A percentile compares a stretch with the other conserved stretches of the same genome.
These are phyloP conservation scores for Cairina moschata DNA, from an alignment of 2,113 vertebrate species.

Conservation along the genomic window DNA sequence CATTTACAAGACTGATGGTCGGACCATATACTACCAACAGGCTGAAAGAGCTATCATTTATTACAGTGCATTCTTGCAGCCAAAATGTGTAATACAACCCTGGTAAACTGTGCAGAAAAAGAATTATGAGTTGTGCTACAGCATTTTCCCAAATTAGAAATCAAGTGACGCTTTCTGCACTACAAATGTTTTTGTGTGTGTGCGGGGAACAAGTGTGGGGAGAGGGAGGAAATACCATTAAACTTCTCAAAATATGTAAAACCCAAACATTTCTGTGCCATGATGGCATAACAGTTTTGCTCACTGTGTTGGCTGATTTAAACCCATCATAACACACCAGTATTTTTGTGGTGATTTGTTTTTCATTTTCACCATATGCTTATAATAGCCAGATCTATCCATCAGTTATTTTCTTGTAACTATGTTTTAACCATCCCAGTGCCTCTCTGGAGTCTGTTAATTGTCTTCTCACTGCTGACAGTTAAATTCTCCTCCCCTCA, in stretches of 20 bases:
- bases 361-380: neutral
- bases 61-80: neutral
- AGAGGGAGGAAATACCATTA: neutral
- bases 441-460: neutral
- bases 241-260: neutral
- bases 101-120: neutral
- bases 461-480: neutral
- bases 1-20: conserved; percentile 46
- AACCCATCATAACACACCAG: neutral
- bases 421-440: neutral
- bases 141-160: neutral
- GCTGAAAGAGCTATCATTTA: conserved; percentile 22
- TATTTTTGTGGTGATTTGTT: neutral
- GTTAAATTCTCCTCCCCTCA: neutral
- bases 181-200: neutral
- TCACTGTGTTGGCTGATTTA: neutral
- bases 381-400: neutral
- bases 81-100: neutral
- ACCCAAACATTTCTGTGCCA: neutral
- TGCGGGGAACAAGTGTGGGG: neutral
- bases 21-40: neutral
- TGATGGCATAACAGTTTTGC: neutral
- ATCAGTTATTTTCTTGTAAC: neutral
- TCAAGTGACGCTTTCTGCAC: neutral
- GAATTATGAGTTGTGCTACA: neutral